These are phyloP conservation scores for Drosophila affinis DNA, from an alignment of 2,888 invertebrate species.

Conservation along the genomic window DNA sequence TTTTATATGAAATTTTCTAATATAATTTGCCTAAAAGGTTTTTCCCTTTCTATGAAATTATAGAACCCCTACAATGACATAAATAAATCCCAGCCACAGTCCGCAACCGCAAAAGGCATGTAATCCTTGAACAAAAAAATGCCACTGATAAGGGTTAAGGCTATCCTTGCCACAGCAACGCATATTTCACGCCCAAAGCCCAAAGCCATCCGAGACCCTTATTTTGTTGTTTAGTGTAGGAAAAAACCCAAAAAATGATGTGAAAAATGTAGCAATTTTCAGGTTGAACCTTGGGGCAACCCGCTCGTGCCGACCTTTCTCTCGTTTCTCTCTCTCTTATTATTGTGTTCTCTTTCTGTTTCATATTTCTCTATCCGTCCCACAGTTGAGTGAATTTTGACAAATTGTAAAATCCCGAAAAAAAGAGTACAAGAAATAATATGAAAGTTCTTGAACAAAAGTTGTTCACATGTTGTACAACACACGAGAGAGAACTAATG, in stretches of 20 bases:
- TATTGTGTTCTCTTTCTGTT: slow-evolving; percentile 29
- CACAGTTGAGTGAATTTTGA: slow-evolving; percentile 75
- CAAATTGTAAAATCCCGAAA: slow-evolving; percentile 69
- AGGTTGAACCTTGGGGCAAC: slow-evolving; percentile 54
- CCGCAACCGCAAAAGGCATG: slow-evolving; percentile 36
- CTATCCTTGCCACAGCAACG: slow-evolving; percentile 24
- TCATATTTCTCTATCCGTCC: slow-evolving; percentile 43
- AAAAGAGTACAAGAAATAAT: slow-evolving; percentile 1
- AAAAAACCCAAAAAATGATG: slow-evolving; percentile 59
- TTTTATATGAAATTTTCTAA: neutral
- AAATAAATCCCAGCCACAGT: slow-evolving; percentile 43
- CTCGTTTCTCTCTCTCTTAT: slow-evolving; percentile 21
- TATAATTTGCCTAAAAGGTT: neutral
- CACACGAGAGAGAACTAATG: slow-evolving; percentile 62
- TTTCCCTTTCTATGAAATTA: slow-evolving; percentile 4
- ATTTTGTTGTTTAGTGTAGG: slow-evolving; percentile 60
- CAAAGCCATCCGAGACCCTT: slow-evolving; percentile 46
- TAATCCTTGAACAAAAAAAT: slow-evolving; percentile 49
- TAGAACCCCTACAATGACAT: neutral
- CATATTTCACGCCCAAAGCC: slow-evolving; percentile 16
- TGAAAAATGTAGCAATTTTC: slow-evolving; percentile 73
- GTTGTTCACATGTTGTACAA: slow-evolving; percentile 26
- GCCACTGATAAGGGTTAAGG: slow-evolving; percentile 63
- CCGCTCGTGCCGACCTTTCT: slow-evolving; percentile 4
- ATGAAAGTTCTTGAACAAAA: slow-evolving; percentile 38